Evolutionary conservation across 1,140 invertebrate species (phyloP).

Genomic region (Galleria mellonella): DNA sequence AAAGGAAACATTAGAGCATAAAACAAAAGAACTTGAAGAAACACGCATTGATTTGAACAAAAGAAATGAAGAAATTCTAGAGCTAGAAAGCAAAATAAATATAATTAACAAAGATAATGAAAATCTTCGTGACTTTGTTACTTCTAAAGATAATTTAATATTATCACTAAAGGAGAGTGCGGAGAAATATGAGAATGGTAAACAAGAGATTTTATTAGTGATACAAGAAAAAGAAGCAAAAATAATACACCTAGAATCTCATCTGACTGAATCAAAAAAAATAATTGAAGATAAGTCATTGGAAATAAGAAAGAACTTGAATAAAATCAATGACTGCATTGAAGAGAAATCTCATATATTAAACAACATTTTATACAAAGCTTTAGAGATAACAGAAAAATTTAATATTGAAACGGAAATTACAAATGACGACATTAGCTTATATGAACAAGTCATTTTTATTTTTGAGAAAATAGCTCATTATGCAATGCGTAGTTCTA

Average conservation of each 20-base stretch:
- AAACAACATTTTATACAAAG: slow-evolving; percentile 18
- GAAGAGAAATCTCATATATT: slow-evolving; percentile 19
- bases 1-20: background rate
- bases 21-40: slow-evolving; percentile 8
- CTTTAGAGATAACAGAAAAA: slow-evolving; percentile 11
- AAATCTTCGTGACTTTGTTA: background rate
- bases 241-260: slow-evolving; percentile 1
- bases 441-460: slow-evolving; percentile 21
- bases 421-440: slow-evolving; percentile 10
- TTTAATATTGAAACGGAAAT: slow-evolving; percentile 26
- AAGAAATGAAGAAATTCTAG: background rate
- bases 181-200: too few relatives aligned
- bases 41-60: slow-evolving; percentile 3
- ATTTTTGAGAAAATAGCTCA: slow-evolving; percentile 28
- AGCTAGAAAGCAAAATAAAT: background rate
- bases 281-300: background rate
- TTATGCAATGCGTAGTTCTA: too few relatives aligned
- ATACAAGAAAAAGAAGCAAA: background rate
- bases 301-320: background rate
- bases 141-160: slow-evolving; percentile 5
- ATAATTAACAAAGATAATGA: background rate
- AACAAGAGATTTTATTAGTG: too few relatives aligned
- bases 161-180: slow-evolving; percentile 5
- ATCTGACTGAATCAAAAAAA: background rate
- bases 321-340: slow-evolving; percentile 13